Evolutionary conservation across 2,888 invertebrate species (phyloP), one percentile per base, ranked within the genome.

Genomic region (Molorchus minor): DNA sequence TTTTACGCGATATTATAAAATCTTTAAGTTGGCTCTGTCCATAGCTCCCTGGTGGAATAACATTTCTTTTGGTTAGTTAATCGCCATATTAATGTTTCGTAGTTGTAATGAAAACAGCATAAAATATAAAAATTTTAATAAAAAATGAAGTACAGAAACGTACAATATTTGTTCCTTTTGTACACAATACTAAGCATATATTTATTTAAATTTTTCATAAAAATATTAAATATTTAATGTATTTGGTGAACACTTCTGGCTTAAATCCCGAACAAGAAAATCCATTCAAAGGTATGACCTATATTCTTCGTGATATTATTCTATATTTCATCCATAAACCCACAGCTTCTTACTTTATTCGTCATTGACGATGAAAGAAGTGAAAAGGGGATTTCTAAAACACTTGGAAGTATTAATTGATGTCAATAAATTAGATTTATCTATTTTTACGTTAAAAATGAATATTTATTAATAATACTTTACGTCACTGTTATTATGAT

Each of bases 321-420:
- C 15, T n/a, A 30, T 17, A 46, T 46, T 46, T 30, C 29, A 19
- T 29, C 16, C 29, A 30, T 30, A 44, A 44, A 44, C 20, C 44
- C 44, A 20, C 44, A 44, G 44, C 21, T 44, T 13, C 12, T 20
- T 20, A 44, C 20, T 19, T 45, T 20, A 19, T 45, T 45, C 25
- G 44, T n/a, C 44, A 20, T n/a, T n/a, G n/a, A n/a, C n/a, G n/a
- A n/a, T n/a, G n/a, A n/a, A n/a, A n/a, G n/a, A n/a, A n/a, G n/a
- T n/a, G n/a, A n/a, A n/a, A n/a, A n/a, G n/a, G n/a, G n/a, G 13
- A 45, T 45, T 45, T 45, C 45, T 25, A 45, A 45, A 45, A 45
- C 25, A 45, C 45, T 45, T 45, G 45, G 25, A n/a, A 45, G 13
- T 45, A 12, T 25, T 45, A 45, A 45, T 21, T 21, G 45, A 45